These are phyloP conservation scores for Rotaria magnacalcarata DNA, from an alignment of 2,888 invertebrate species.

Conservation along the genomic window DNA sequence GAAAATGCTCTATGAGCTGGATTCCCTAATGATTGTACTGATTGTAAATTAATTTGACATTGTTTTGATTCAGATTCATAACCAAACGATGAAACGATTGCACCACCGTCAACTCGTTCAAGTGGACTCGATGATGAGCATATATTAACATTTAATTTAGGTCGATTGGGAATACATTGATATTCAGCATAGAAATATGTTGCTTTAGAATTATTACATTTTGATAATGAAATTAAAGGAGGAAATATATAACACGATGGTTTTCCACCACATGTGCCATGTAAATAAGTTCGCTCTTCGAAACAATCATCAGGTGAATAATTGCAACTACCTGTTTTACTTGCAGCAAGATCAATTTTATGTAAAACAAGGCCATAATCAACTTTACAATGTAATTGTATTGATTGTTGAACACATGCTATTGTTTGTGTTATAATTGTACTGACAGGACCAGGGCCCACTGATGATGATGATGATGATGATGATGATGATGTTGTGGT, in stretches of 20 bases:
- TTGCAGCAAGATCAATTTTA: not conserved
- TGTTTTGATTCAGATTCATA: not conserved
- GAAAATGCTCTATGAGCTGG: not conserved
- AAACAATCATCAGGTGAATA: constrained; percentile 39
- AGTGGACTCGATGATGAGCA: not conserved
- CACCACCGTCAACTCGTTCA: not conserved
- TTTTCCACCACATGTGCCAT: constrained; percentile 41
- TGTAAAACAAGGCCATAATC: constrained; percentile 9
- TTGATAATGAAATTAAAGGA: not conserved
- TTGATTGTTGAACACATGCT: too few relatives aligned
- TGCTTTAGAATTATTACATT: constrained; percentile 26
- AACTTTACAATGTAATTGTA: too few relatives aligned
- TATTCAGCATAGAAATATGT: constrained; percentile 37
- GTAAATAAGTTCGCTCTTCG: constrained; percentile 37
- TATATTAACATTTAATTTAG: not conserved
- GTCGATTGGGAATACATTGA: constrained; percentile 41
- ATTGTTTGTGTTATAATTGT: not conserved
- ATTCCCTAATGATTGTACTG: not conserved
- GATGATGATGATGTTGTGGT: not conserved
- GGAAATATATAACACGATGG: constrained; percentile 35
- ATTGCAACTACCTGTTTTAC: not conserved
- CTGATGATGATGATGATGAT: not conserved
- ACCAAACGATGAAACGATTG: not conserved
- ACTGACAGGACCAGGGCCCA: constrained; percentile 19
- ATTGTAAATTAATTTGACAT: not conserved